Conservation (phyloP, 2,888 invertebrate species). For the Apodemia hepburni region DNA sequence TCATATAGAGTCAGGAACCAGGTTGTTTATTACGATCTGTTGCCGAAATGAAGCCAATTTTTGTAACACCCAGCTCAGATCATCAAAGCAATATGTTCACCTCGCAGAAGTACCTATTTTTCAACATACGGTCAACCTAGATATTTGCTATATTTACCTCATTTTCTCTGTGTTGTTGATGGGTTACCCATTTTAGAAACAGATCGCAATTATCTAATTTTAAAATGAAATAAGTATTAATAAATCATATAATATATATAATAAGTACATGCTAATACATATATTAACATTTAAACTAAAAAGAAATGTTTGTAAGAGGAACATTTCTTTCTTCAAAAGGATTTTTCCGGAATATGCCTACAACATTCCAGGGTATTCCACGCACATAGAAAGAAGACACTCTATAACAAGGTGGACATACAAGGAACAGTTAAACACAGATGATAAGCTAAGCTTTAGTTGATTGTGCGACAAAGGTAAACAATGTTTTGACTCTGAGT, state of each 20-base stretch:
- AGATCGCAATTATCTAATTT: constrained; percentile 71
- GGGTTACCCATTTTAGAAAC: constrained; percentile 75
- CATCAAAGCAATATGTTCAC: constrained; percentile 54
- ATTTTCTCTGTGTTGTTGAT: constrained; percentile 24
- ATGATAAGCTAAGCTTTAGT: constrained; percentile 13
- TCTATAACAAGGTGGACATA: constrained; percentile 16
- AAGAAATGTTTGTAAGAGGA: constrained; percentile 5
- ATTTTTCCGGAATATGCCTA: constrained; percentile 17
- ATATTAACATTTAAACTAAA: constrained; percentile 12
- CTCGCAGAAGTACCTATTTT: constrained; percentile 33
- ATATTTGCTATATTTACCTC: constrained; percentile 16
- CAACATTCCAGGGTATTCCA: constrained; percentile 20
- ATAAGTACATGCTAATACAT: constrained; percentile 20
- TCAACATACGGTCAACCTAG: constrained; percentile 20
- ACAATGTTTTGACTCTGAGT: constrained; percentile 6
- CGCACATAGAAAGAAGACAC: constrained; percentile 18
- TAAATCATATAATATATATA: constrained; percentile 17
- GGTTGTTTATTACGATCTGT: constrained; percentile 72
- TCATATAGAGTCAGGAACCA: constrained; percentile 49
- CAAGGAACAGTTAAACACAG: constrained; percentile 7
- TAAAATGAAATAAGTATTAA: constrained; percentile 39
- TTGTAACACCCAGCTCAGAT: constrained; percentile 77
- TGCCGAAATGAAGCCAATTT: constrained; percentile 78
- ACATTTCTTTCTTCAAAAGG: neutral
- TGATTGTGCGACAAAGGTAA: constrained; percentile 5